Conservation (phyloP, 2,113 vertebrate genomes). For the Pseudorectes ferrugineus region DNA sequence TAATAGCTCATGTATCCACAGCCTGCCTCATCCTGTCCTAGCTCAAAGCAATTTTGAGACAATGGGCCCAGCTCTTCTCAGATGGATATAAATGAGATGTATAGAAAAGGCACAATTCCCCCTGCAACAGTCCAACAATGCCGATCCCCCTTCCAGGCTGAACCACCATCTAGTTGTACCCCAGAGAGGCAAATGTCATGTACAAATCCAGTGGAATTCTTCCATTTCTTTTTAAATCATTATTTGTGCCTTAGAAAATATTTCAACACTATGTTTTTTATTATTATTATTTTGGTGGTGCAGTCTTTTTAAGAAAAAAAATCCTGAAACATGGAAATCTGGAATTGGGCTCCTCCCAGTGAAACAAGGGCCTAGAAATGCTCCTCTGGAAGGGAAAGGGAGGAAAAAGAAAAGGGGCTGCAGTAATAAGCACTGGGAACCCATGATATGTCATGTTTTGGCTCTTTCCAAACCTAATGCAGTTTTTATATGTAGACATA, state of each 20-base stretch:
- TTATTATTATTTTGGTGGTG: neutral
- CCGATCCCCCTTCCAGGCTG: neutral
- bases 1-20: conserved; percentile 41
- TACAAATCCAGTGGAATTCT: neutral
- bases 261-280: neutral
- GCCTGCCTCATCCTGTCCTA: neutral
- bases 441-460: conserved; percentile 10
- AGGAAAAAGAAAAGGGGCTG: neutral
- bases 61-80: conserved; percentile 4
- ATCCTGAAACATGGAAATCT: neutral
- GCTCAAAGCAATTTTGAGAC: conserved; percentile 40
- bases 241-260: neutral
- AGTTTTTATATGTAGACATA: conserved; percentile 56
- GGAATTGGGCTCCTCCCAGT: neutral
- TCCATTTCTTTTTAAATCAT: neutral
- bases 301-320: neutral
- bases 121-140: neutral
- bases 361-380: neutral
- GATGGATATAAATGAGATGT: conserved; percentile 15
- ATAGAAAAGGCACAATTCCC: neutral
- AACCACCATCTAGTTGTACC: neutral
- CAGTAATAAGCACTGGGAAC: conserved; percentile 1
- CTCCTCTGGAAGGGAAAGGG: neutral
- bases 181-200: neutral
- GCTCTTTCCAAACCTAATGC: conserved; percentile 42